Percentiles rank a stretch among this genome's conserved stretches.
Conservation (phyloP, 2,113 vertebrate species). For the Erythrocercus mccallii region DNA sequence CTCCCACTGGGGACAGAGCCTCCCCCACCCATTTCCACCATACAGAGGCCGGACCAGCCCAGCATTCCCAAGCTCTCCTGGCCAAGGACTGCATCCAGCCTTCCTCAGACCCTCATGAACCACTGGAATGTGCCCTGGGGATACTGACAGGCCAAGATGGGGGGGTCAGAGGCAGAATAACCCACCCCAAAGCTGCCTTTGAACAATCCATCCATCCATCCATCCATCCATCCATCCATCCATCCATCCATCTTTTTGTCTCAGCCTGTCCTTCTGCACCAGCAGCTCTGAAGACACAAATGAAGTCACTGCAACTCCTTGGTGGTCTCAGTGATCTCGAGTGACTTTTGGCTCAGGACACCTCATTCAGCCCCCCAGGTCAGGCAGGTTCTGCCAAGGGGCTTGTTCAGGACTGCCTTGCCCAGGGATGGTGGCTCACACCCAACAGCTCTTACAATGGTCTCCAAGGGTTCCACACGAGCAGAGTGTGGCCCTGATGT, state of each 20-base stretch:
- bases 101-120: neutral
- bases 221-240: neutral
- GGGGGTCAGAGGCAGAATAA: neutral
- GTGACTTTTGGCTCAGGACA: neutral
- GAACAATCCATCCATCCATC: neutral
- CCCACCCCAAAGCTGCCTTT: neutral
- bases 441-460: neutral
- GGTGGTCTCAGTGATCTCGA: neutral
- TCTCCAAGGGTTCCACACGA: fast-evolving
- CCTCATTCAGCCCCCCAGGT: fast-evolving
- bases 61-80: neutral
- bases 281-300: neutral
- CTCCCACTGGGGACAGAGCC: neutral
- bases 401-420: neutral
- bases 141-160: neutral
- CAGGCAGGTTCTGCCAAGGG: neutral
- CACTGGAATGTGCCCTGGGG: neutral
- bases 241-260: neutral
- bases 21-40: neutral
- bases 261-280: neutral
- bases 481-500: neutral
- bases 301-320: fast-evolving
- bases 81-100: neutral
- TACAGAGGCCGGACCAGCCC: neutral
- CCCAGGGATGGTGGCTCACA: neutral